Conservation (phyloP, 2,888 invertebrate species). For the Euplexia lucipara region DNA sequence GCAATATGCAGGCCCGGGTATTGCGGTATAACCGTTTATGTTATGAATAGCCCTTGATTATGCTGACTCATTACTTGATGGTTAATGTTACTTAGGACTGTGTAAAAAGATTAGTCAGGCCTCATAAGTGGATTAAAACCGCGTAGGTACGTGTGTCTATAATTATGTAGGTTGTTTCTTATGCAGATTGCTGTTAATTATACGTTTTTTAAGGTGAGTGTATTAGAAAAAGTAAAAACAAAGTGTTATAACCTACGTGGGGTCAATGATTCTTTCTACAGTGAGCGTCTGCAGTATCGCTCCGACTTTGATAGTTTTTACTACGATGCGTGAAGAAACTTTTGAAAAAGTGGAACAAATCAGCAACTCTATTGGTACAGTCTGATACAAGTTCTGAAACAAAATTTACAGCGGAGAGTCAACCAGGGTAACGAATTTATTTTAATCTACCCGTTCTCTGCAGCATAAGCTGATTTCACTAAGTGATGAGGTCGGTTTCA, state of each 20-base stretch:
- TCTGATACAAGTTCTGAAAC: slow-evolving; percentile 26
- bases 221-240: neutral
- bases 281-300: neutral
- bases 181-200: slow-evolving; percentile 4
- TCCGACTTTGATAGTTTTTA: slow-evolving; percentile 2
- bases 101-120: slow-evolving; percentile 50
- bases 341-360: slow-evolving; percentile 6
- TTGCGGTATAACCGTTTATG: slow-evolving; percentile 70
- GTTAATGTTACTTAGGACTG: slow-evolving; percentile 50
- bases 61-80: slow-evolving; percentile 61
- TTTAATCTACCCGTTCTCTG: slow-evolving; percentile 38
- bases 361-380: slow-evolving; percentile 17
- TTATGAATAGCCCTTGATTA: slow-evolving; percentile 71
- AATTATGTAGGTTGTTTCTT: neutral
- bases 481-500: slow-evolving; percentile 41
- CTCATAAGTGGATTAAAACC: slow-evolving; percentile 21
- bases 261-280: too few relatives aligned
- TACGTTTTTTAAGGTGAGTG: neutral
- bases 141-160: neutral
- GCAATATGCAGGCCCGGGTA: slow-evolving; percentile 76
- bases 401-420: slow-evolving; percentile 22
- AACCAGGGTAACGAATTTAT: slow-evolving; percentile 45
- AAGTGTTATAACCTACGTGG: neutral
- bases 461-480: slow-evolving; percentile 42
- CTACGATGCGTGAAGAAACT: neutral